Evolutionary conservation across 2,113 vertebrate species (phyloP), one percentile per base, ranked within the genome.

Genomic region (Leptosomus discolor): DNA sequence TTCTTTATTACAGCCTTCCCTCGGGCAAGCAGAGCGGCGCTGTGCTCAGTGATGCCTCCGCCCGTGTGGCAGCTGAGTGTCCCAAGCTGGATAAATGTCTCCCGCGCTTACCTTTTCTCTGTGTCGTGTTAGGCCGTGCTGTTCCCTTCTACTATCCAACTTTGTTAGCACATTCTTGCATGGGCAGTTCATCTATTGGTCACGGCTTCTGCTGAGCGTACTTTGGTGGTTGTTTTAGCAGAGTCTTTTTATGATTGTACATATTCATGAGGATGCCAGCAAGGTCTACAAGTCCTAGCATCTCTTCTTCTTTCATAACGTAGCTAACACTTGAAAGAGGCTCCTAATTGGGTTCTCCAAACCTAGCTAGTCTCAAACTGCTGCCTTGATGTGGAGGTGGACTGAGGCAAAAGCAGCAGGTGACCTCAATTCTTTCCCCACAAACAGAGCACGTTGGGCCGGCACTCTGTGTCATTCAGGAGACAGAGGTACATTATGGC

Each of bases 31-130:
- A 27, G 70, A 24, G 73, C 41, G 15, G 46, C 1, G 0, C n/a
- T 8, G 1, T 6, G 2, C 5, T 4, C 0, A 4, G 30, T 5
- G 41, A 16, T 12, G 5, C 12, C 32, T 12, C 26, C 15, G 4
- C 12, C 29, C 23, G 1, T 8, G 26, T 7, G 64, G 37, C 65
- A 27, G n/a, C 32, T 20, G 8, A 20, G 8, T 11, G 6, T 24
- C 56, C 53, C 23, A 1, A 12, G 30, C 46, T 51, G 70, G 6
- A 10, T 70, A 46, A 58, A 68, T 4, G 5, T 27, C 78, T 46
- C 9, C 43, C 22, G 81, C 0, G 0, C 9, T 27, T 41, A 3
- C 22, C 45, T 48, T 43, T 37, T 14, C 12, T 21, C 14, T 21
- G 24, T 16, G 29, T 41, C 24, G 65, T 20, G 4, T 1, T 51